phyloP scores from a whole-genome alignment of 2,888 invertebrate species.

The Caenorhabditis drosophilae region DNA sequence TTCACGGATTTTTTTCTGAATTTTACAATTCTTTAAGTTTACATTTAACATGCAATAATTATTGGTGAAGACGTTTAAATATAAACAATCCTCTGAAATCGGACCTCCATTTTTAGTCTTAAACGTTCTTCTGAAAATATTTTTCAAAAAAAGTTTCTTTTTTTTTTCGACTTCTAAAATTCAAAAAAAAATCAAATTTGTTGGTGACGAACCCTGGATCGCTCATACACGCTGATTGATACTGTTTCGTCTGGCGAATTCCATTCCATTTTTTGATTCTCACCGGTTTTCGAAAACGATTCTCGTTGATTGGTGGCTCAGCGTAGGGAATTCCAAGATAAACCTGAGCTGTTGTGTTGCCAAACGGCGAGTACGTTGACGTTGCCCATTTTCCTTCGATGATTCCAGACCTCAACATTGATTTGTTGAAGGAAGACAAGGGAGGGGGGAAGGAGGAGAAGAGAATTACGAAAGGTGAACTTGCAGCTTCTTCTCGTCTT shows the following conservation, averaged over 20 bases:
- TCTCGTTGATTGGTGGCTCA: slow-evolving; percentile 13
- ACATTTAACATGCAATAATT: slow-evolving; percentile 17
- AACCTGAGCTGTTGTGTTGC: slow-evolving; percentile 17
- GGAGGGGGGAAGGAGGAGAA: too few relatives aligned
- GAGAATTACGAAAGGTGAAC: too few relatives aligned
- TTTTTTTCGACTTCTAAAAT: slow-evolving; percentile 2
- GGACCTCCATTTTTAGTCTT: slow-evolving; percentile 9
- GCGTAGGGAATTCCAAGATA: slow-evolving; percentile 29
- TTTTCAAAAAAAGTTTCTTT: not conserved
- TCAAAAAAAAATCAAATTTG: not conserved
- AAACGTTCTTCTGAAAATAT: slow-evolving; percentile 22
- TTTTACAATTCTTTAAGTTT: not conserved
- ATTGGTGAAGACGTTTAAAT: slow-evolving; percentile 37
- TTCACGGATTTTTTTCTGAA: not conserved
- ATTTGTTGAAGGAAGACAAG: too few relatives aligned
- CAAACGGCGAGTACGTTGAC: slow-evolving; percentile 22
- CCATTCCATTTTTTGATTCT: slow-evolving; percentile 17
- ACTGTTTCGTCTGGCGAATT: slow-evolving; percentile 31
- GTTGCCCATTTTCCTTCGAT: slow-evolving; percentile 18
- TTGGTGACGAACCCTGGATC: slow-evolving; percentile 5
- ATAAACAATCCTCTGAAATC: slow-evolving; percentile 37
- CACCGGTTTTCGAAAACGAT: slow-evolving; percentile 16
- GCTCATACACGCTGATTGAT: slow-evolving; percentile 39
- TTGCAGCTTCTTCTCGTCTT: too few relatives aligned
- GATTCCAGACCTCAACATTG: slow-evolving; percentile 19